phyloP scores from a whole-genome alignment of 2,888 invertebrate genomes.

The Xanthia icteritia region DNA sequence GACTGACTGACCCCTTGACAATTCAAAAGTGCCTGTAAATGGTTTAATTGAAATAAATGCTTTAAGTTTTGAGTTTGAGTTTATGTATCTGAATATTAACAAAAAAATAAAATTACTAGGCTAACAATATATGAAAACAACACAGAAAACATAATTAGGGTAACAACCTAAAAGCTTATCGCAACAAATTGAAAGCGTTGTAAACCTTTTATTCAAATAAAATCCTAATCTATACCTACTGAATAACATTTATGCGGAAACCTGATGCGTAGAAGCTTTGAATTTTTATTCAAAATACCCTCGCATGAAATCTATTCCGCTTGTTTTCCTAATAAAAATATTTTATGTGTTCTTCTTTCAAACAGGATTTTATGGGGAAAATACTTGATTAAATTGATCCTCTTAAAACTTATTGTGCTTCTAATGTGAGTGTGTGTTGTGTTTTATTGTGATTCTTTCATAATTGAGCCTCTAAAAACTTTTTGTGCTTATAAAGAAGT shows the following conservation, averaged over 20 bases:
- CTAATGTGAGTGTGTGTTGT: no score
- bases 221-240: conserved; percentile 2
- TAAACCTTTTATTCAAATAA: conserved; percentile 21
- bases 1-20: no score
- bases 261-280: conserved; percentile 12
- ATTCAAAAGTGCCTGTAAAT: no score
- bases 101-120: neutral
- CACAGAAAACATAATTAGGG: neutral
- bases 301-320: conserved; percentile 11
- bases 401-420: neutral
- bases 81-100: no score
- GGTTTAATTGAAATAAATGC: no score
- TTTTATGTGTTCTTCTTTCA: conserved; percentile 13
- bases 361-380: no score
- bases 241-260: conserved; percentile 13
- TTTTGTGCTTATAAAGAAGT: no score
- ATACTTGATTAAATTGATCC: neutral
- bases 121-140: neutral
- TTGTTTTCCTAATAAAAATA: conserved; percentile 9
- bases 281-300: conserved; percentile 27
- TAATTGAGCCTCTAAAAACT: no score
- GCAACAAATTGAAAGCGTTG: conserved; percentile 16
- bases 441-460: no score
- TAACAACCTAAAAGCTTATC: neutral
- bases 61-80: no score